Base-by-base conservation (phyloP, 2,113 vertebrate genomes). In the Lepus europaeus region DNA sequence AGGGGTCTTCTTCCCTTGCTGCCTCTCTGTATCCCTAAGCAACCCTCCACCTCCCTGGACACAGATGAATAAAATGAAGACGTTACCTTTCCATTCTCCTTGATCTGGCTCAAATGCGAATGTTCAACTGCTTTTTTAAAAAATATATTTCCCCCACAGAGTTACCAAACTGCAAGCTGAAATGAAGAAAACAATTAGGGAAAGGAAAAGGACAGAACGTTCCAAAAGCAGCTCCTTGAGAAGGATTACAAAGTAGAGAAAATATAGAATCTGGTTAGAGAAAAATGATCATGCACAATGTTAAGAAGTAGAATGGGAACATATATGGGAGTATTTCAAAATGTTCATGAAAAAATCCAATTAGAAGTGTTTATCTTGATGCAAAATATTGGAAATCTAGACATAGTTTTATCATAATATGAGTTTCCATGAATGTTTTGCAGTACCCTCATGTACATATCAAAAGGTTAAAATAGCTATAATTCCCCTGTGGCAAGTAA, bases 241-340 rank as follows among this genome's bases (percentile, higher is more conserved):
- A 97, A 79, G 49, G 68, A 77, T 80, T 86, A 63, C 22, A 85
- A 74, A 80, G 79, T 33, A 84, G 23, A 91, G 66, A 7, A 69
- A 82, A 79, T 14, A 51, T 23, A 73, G 72, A 16, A 13, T 9
- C 2, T 83, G 6, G n/a, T 79, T 82, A 81, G 77, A 61, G 45
- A 56, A 53, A 45, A 64, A 78, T 76, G 27, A 78, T n/a, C 61
- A 36, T 66, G 8, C 63, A 80, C 77, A 87, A 88, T 29, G 19
- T 8, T 83, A 76, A 70, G n/a, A 20, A 61, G 72, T 81, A 59
- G 56, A 59, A 59, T 59, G 56, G 17, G 56, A 16, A 16, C 13
- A 59, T 59, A 59, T 59, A 59, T 59, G 56, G 17, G 45, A 59
- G 16, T 17, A 56, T 17, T 56, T 56, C 56, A 56, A 11, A 56